Base-by-base conservation (phyloP, 2,113 vertebrate genomes). In the Mobula hypostoma region DNA sequence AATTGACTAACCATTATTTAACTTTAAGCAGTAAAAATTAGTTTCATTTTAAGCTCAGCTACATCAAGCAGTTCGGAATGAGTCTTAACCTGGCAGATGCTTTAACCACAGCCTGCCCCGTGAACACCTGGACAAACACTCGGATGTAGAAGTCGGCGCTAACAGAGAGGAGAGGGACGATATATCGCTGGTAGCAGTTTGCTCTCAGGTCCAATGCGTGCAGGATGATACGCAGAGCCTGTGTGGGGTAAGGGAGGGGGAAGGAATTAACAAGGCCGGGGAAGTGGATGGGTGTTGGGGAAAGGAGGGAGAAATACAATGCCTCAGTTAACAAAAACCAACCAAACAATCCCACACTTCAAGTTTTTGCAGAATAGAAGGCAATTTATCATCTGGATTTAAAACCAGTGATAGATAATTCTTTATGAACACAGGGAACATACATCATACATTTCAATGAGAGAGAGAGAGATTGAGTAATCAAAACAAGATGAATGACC, bases 91-190 rank as follows among this genome's bases (percentile, higher is more conserved):
- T 99, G 96, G 97, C 98, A 0, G 98, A 98, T 95, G 98, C 97
- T 77, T 99, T 99, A 66, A 98, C 98, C 29, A 95, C 97, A 82
- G 97, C 97, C 95, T 99, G 98, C 48, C 98, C 98, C 0, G 98
- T 98, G 96, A 97, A 97, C 94, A 99, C 96, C 0, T 97, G 96
- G 0, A 98, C 98, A 63, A 98, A 99, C 1, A 99, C 98, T 0
- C 98, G 96, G 21, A 99, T 97, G 87, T 99, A 99, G 95, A 99
- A 99, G 95, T 99, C 98, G 0, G 96, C 98, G 0, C 98, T 99
- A 96, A 99, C 66, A 0, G 97, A 97, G n/a, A 99, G 96, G 94
- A 99, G 96, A 0, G 98, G 98, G 68, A 96, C 95, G 63, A 99
- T 97, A n/a, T 97, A 99, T 40, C 98, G 97, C 96, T 99, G 98